Evolutionary conservation across 2,797 vertebrate species (phyloP).

Genomic region (Scleropages formosus): DNA sequence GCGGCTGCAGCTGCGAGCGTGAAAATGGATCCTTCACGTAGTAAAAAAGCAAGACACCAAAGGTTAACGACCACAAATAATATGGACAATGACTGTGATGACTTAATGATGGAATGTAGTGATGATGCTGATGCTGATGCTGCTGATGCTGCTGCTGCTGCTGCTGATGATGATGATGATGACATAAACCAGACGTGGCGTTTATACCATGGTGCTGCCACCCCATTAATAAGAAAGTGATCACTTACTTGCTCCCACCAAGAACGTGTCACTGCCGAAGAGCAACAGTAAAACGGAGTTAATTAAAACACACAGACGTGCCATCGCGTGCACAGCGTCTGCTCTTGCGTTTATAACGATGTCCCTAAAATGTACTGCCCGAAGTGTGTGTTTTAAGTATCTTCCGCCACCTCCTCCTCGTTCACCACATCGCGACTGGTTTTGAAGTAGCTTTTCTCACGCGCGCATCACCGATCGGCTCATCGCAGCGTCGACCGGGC

Average conservation of each 20-base stretch:
- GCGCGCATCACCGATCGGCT: neutral
- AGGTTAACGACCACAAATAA: too few relatives aligned
- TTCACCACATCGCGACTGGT: constrained; percentile 20
- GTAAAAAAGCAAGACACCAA: too few relatives aligned
- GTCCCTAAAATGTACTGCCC: constrained; percentile 23
- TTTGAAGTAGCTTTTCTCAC: constrained; percentile 4
- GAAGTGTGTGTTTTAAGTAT: constrained; percentile 16
- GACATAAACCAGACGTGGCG: neutral
- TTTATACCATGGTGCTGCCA: neutral
- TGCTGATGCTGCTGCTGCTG: neutral
- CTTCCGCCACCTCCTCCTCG: constrained; percentile 28
- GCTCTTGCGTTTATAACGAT: constrained; percentile 37
- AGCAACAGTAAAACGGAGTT: constrained; percentile 85
- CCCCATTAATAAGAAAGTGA: constrained; percentile 8
- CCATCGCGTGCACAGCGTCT: constrained; percentile 63
- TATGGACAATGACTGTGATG: neutral
- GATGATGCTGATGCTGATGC: neutral
- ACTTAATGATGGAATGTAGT: neutral
- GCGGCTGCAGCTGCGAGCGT: too few relatives aligned
- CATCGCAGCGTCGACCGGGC: neutral
- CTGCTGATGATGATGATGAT: too few relatives aligned
- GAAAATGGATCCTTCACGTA: too few relatives aligned
- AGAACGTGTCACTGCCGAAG: constrained; percentile 83
- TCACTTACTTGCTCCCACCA: constrained; percentile 87
- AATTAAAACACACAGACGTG: constrained; percentile 72